Evolutionary conservation across 2,888 invertebrate species (phyloP).

Genomic region (Eubasilissa splendida): DNA sequence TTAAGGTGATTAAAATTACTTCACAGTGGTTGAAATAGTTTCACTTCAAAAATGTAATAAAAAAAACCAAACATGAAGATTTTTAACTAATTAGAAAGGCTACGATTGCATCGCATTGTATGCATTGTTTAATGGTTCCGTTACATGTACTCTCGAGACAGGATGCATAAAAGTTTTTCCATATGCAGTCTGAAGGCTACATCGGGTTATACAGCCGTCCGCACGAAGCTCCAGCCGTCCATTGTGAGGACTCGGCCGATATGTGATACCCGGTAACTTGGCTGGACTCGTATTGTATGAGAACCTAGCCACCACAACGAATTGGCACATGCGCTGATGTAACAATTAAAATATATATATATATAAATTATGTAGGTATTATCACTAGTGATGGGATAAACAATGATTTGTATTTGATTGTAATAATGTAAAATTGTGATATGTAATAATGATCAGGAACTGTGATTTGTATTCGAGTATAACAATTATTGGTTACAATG

Average conservation of each 20-base stretch:
- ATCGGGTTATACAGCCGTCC: slow-evolving; percentile 1
- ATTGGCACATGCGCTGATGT: background rate
- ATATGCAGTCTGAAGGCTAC: background rate
- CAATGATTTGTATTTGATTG: too few species aligned
- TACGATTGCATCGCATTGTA: background rate
- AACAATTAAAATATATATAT: background rate
- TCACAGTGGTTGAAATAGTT: too few species aligned
- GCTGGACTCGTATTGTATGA: slow-evolving; percentile 17
- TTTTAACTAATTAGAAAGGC: too few species aligned
- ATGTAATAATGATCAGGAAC: too few species aligned
- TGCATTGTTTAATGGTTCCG: slow-evolving; percentile 23
- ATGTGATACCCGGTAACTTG: slow-evolving; percentile 16
- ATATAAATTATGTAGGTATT: too few species aligned
- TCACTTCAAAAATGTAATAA: too few species aligned
- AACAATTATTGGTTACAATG: too few species aligned
- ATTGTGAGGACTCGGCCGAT: slow-evolving; percentile 22
- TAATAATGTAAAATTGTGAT: too few species aligned
- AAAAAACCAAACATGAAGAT: too few species aligned
- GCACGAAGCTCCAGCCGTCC: background rate
- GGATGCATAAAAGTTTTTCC: slow-evolving; percentile 26
- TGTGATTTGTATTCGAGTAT: too few species aligned
- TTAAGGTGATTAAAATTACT: too few species aligned
- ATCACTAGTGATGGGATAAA: too few species aligned
- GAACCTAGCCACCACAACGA: background rate
- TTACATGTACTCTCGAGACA: slow-evolving; percentile 16